Evolutionary conservation across 2,113 vertebrate genomes (phyloP).

Genomic region (Passer montanus): DNA sequence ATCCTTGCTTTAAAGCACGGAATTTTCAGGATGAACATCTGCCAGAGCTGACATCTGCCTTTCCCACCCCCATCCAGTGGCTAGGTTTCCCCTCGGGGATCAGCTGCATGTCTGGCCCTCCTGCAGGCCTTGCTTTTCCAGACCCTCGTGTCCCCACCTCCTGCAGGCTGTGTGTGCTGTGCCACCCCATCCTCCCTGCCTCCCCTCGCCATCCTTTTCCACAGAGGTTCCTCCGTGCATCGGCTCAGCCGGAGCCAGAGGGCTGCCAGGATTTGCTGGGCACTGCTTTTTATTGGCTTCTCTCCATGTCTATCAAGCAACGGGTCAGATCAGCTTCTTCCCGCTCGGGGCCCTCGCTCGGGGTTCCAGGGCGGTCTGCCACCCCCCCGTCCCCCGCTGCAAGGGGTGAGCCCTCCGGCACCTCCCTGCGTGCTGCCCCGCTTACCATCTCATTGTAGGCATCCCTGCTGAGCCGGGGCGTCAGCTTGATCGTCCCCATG

Average conservation of each 20-base stretch:
- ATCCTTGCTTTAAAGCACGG: background rate
- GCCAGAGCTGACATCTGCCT: background rate
- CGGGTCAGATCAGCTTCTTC: background rate
- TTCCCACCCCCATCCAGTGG: background rate
- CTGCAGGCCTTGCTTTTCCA: background rate
- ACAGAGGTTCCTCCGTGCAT: background rate
- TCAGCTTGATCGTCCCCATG: slow-evolving; percentile 97
- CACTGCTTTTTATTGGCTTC: background rate
- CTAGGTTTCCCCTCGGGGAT: background rate
- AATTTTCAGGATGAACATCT: background rate
- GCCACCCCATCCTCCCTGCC: background rate
- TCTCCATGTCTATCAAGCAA: background rate
- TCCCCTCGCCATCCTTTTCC: background rate
- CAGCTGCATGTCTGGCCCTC: background rate
- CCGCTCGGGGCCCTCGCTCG: background rate
- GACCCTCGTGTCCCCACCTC: background rate
- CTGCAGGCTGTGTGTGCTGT: background rate
- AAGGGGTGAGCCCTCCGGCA: background rate
- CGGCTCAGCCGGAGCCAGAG: background rate
- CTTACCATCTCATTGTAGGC: slow-evolving; percentile 98
- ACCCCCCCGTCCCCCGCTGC: background rate
- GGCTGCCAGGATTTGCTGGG: background rate
- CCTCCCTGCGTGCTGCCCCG: background rate
- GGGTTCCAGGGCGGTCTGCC: background rate
- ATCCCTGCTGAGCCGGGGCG: slow-evolving; percentile 94